These are phyloP conservation scores for Bombus impatiens DNA, from an alignment of 1,140 invertebrate species.

Conservation along the genomic window DNA sequence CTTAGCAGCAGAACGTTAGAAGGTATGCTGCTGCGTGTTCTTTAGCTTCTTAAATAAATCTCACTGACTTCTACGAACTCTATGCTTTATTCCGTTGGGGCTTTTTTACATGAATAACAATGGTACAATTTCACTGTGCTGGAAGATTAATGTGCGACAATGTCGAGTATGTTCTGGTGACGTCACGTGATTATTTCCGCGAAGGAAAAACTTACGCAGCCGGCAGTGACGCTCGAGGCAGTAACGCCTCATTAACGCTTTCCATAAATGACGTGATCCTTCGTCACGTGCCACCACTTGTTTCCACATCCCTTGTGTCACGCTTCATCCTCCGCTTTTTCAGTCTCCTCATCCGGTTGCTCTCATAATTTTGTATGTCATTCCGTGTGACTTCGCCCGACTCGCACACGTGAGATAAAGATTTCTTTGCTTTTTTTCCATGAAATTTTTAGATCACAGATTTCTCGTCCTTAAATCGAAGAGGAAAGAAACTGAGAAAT, in stretches of 20 bases:
- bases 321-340: slow-evolving; percentile 5
- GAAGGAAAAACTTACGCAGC: slow-evolving; percentile 22
- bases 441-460: background rate
- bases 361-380: background rate
- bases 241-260: slow-evolving; percentile 71
- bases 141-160: background rate
- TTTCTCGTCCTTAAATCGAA: background rate
- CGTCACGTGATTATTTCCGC: slow-evolving; percentile 57
- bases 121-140: background rate
- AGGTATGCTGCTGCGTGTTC: too few relatives aligned
- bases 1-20: too few relatives aligned
- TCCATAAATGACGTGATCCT: slow-evolving; percentile 68
- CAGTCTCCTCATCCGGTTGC: background rate
- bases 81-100: too few relatives aligned
- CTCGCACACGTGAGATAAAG: background rate
- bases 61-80: too few relatives aligned
- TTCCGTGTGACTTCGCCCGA: background rate
- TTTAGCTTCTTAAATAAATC: too few relatives aligned
- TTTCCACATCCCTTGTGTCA: slow-evolving; percentile 38
- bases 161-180: slow-evolving; percentile 24
- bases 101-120: background rate
- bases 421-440: background rate
- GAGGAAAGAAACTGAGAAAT: background rate
- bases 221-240: slow-evolving; percentile 55
- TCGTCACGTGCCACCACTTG: slow-evolving; percentile 62